Conservation (phyloP, 2,888 invertebrate genomes). For the Danaus chrysippus region DNA sequence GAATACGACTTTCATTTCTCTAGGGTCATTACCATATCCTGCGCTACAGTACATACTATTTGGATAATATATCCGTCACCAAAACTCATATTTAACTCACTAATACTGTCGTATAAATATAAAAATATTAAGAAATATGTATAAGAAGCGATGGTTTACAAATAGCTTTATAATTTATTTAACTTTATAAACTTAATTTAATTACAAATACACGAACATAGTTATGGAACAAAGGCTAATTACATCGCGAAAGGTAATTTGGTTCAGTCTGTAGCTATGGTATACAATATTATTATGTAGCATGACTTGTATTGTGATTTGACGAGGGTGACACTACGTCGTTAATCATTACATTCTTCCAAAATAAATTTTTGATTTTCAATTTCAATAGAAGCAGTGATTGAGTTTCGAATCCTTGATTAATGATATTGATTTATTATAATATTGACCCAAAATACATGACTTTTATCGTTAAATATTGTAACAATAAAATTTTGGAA, state of each 20-base stretch:
- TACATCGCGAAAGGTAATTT: slow-evolving; percentile 63
- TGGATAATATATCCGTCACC: slow-evolving; percentile 51
- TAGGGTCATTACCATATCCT: slow-evolving; percentile 74
- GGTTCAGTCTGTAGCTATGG: slow-evolving; percentile 56
- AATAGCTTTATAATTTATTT: neutral
- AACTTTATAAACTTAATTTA: slow-evolving; percentile 8
- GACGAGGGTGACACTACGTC: slow-evolving; percentile 70
- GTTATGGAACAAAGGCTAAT: slow-evolving; percentile 59
- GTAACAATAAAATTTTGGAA: no score
- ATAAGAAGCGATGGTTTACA: neutral
- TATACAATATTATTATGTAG: slow-evolving; percentile 67
- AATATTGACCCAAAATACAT: slow-evolving; percentile 21
- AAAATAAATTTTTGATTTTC: slow-evolving; percentile 73
- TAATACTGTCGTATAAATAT: neutral
- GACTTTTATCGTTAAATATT: no score
- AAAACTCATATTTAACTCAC: slow-evolving; percentile 26
- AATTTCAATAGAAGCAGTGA: slow-evolving; percentile 61
- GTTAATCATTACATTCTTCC: slow-evolving; percentile 70
- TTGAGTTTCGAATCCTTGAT: slow-evolving; percentile 63
- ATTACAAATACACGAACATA: slow-evolving; percentile 2
- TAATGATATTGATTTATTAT: slow-evolving; percentile 63
- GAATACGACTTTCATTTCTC: slow-evolving; percentile 66
- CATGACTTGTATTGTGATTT: slow-evolving; percentile 66
- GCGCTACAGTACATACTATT: slow-evolving; percentile 53
- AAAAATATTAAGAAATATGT: neutral